phyloP scores from a whole-genome alignment of 2,888 invertebrate genomes.

The Trissoscelio sp. region DNA sequence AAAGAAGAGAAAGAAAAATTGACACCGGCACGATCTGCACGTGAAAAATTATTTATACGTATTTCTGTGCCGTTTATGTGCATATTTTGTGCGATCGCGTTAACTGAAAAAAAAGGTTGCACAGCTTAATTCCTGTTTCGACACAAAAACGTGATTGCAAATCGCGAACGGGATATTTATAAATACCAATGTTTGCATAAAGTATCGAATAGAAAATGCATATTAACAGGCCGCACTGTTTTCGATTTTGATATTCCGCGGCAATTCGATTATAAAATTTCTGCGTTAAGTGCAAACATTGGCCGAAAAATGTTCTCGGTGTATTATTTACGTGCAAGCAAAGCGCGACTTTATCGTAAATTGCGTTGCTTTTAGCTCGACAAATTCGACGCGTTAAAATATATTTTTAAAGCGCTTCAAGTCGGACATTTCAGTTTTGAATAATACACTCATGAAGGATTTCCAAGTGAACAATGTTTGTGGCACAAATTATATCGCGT shows the following conservation, averaged over 20 bases:
- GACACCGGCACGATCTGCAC: constrained; percentile 5
- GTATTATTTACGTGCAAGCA: too few relatives aligned
- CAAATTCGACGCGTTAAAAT: constrained; percentile 11
- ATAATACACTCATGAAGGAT: constrained; percentile 14
- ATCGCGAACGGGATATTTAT: constrained; percentile 17
- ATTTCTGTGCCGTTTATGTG: constrained; percentile 11
- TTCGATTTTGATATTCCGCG: neutral
- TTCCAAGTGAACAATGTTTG: constrained; percentile 9
- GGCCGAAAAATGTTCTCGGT: neutral
- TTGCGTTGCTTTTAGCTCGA: neutral
- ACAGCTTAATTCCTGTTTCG: neutral
- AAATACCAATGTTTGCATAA: constrained; percentile 29
- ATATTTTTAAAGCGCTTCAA: constrained; percentile 14
- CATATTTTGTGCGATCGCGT: constrained; percentile 22
- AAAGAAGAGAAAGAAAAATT: neutral
- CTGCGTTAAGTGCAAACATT: too few relatives aligned
- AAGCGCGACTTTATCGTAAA: too few relatives aligned
- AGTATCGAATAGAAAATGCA: constrained; percentile 25
- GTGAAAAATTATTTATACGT: constrained; percentile 23
- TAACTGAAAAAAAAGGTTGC: constrained; percentile 2
- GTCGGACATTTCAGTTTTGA: neutral
- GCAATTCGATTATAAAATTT: constrained; percentile 17
- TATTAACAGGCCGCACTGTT: neutral
- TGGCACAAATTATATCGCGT: constrained; percentile 27
- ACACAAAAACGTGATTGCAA: constrained; percentile 24